These are phyloP conservation scores for Schizotus pectinicornis DNA, from an alignment of 2,888 invertebrate species.

Conservation along the genomic window DNA sequence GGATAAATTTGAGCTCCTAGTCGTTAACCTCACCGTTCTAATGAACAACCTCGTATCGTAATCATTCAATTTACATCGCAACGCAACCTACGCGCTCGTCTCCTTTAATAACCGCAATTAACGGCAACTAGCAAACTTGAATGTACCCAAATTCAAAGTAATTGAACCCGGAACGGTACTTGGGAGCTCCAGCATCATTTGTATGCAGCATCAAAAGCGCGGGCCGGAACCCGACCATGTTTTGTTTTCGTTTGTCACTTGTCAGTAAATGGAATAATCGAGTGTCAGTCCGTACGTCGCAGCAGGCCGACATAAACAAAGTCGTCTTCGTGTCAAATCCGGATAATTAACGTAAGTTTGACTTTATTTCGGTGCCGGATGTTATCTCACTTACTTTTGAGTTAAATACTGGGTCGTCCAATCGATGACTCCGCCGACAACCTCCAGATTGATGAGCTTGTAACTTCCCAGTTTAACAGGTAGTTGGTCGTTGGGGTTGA, in stretches of 20 bases:
- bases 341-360: constrained; percentile 15
- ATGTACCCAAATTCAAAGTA: no score
- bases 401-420: constrained; percentile 79
- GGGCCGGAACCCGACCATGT: constrained; percentile 9
- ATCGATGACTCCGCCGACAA: constrained; percentile 76
- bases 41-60: constrained; percentile 17
- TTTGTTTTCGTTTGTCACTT: constrained; percentile 31
- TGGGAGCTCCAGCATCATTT: no score
- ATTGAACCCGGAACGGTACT: no score
- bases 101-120: neutral
- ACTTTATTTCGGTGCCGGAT: constrained; percentile 6
- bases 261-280: constrained; percentile 23
- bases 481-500: constrained; percentile 75
- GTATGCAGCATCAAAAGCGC: neutral
- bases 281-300: constrained; percentile 6
- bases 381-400: constrained; percentile 69
- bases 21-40: constrained; percentile 22
- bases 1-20: constrained; percentile 6
- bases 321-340: constrained; percentile 7
- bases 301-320: constrained; percentile 20
- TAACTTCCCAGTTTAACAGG: constrained; percentile 75
- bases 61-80: constrained; percentile 11
- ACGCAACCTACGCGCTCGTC: constrained; percentile 5
- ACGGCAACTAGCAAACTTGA: no score
- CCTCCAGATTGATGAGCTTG: constrained; percentile 71